Evolutionary conservation across 2,797 vertebrate species (phyloP).

Genomic region (Sebastes kiyomatsui): DNA sequence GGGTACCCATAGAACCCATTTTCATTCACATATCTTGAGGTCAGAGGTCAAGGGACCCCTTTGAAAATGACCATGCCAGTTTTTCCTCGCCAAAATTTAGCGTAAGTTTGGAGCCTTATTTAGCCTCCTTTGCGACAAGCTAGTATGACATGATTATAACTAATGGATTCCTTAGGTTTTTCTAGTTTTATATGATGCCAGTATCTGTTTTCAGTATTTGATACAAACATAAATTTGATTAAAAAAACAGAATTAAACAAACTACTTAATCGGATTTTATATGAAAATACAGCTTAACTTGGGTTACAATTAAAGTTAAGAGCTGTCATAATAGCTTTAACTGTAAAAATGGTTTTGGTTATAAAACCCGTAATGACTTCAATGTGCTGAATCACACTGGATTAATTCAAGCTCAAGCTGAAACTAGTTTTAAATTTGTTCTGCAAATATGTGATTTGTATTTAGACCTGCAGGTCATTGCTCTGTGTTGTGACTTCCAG

Average conservation of each 20-base stretch:
- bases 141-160: no score
- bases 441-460: slow-evolving; percentile 7
- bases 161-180: no score
- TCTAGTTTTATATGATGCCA: not conserved
- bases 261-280: not conserved
- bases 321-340: slow-evolving; percentile 5
- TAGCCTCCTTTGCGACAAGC: no score
- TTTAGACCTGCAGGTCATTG: not conserved
- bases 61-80: no score
- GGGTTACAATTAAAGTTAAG: not conserved
- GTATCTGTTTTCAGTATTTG: no score
- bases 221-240: not conserved
- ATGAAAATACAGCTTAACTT: not conserved
- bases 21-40: no score
- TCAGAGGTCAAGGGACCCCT: no score
- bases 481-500: not conserved
- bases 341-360: not conserved
- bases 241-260: not conserved
- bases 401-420: not conserved
- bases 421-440: not conserved
- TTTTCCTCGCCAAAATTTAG: no score
- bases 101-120: no score
- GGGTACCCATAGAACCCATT: no score
- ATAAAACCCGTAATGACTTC: not conserved
- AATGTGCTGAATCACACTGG: not conserved